These are phyloP conservation scores for Isoperla grammatica DNA, from an alignment of 2,888 invertebrate species.

Conservation along the genomic window DNA sequence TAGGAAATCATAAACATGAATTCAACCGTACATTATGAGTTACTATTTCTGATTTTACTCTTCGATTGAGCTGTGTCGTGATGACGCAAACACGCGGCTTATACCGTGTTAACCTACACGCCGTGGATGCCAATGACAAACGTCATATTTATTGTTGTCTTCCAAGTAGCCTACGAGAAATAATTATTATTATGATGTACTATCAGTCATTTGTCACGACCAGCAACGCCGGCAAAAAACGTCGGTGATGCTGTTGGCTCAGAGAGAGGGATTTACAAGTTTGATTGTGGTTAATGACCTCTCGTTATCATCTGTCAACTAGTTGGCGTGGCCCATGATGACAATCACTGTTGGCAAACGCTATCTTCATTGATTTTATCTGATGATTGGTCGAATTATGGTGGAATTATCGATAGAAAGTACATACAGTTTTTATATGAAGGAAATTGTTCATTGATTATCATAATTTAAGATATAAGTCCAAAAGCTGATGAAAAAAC, in stretches of 20 bases:
- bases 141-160: neutral
- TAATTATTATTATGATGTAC: conserved; percentile 11
- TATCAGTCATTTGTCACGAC: conserved; percentile 16
- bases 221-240: neutral
- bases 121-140: neutral
- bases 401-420: no score
- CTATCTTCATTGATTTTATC: neutral
- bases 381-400: neutral
- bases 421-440: no score
- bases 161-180: neutral
- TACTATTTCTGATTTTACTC: no score
- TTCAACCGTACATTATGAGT: no score
- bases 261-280: conserved; percentile 1
- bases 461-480: no score
- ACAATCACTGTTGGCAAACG: neutral
- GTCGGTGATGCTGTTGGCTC: neutral
- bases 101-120: neutral
- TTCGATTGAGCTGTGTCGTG: no score
- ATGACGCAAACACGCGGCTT: no score
- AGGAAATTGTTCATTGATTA: no score
- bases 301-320: conserved; percentile 1
- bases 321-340: neutral
- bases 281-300: conserved; percentile 1
- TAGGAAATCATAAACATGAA: no score
- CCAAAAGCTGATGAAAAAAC: no score